These are phyloP conservation scores for Hydrophis major DNA, from an alignment of 2,797 vertebrate genomes.

Conservation along the genomic window DNA sequence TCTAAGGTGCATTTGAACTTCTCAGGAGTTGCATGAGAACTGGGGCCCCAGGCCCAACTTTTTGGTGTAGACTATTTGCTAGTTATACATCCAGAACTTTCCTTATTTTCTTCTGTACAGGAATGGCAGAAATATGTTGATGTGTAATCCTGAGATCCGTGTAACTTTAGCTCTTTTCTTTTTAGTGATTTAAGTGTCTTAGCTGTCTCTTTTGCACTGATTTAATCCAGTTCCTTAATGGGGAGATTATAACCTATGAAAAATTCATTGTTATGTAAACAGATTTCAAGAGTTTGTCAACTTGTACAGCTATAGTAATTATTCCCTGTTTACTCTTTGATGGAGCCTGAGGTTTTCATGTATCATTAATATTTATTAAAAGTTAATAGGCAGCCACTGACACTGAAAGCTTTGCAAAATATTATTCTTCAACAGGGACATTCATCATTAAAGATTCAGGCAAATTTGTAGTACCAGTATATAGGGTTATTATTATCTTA, in stretches of 20 bases:
- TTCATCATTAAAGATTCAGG: not conserved
- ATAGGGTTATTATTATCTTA: not conserved
- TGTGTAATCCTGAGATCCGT: accelerated
- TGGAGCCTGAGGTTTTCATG: not conserved
- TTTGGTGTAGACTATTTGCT: not conserved
- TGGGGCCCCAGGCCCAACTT: too few species aligned
- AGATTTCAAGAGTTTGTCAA: not conserved
- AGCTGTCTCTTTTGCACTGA: not conserved
- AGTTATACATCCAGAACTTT: too few species aligned
- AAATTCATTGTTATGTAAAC: not conserved
- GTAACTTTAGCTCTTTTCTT: not conserved
- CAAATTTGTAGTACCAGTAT: not conserved
- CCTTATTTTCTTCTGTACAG: not conserved
- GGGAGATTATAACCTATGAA: not conserved
- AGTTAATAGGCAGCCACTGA: not conserved
- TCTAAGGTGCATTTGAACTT: too few species aligned
- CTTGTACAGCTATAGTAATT: conserved; percentile 9
- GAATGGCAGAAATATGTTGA: not conserved
- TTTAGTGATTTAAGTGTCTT: not conserved
- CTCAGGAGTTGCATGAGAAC: too few species aligned
- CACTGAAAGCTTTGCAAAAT: not conserved
- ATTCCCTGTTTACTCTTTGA: conserved; percentile 17
- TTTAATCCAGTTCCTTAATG: not conserved
- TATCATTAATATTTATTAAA: conserved; percentile 27
- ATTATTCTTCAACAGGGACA: not conserved